A percentile compares a stretch with the other conserved stretches of the same genome.
phyloP scores from a whole-genome alignment of 2,888 invertebrate species.

The Pediacus dermestoides region DNA sequence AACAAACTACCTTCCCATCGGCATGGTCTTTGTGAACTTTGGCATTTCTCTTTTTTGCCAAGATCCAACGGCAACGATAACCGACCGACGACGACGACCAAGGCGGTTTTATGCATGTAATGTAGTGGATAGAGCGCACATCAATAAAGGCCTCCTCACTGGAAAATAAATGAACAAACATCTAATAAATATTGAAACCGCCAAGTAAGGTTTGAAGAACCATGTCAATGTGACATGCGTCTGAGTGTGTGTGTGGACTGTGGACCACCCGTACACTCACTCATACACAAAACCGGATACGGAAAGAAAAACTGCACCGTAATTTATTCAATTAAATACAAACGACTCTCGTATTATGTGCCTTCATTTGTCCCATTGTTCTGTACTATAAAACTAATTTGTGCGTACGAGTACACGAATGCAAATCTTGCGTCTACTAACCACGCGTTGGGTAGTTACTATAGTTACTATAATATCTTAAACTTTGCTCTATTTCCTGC shows the following conservation, averaged over 20 bases:
- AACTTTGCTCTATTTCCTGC: neutral
- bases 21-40: slow-evolving; percentile 29
- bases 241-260: slow-evolving; percentile 31
- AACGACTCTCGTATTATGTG: slow-evolving; percentile 5
- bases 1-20: slow-evolving; percentile 33
- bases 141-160: slow-evolving; percentile 2
- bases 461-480: no score
- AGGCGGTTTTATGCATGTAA: no score
- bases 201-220: slow-evolving; percentile 46
- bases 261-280: slow-evolving; percentile 40
- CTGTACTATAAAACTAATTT: no score
- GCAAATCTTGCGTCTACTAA: no score
- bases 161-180: slow-evolving; percentile 33
- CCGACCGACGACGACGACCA: slow-evolving; percentile 16
- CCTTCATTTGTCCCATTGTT: no score
- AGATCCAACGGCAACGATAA: slow-evolving; percentile 27
- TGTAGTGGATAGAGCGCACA: neutral
- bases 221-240: slow-evolving; percentile 48
- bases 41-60: slow-evolving; percentile 18
- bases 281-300: slow-evolving; percentile 30
- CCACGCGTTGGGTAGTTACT: no score
- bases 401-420: no score
- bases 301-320: slow-evolving; percentile 24
- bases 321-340: slow-evolving; percentile 19
- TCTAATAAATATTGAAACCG: slow-evolving; percentile 41